A percentile compares a stretch with the other conserved stretches of the same genome.
Evolutionary conservation across 2,113 vertebrate genomes (phyloP).

Genomic region (Periophthalmus modestus): DNA sequence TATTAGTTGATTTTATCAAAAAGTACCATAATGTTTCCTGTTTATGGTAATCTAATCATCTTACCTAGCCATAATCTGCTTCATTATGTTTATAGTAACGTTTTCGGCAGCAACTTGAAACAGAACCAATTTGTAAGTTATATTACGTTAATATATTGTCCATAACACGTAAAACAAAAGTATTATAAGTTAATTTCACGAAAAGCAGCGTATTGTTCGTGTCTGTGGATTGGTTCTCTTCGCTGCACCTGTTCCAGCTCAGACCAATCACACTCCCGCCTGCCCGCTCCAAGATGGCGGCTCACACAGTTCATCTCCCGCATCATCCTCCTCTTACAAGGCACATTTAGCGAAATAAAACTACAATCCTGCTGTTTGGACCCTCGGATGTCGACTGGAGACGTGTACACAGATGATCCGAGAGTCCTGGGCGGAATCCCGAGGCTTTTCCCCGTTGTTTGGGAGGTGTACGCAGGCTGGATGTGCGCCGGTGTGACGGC

Average conservation of each 20-base stretch:
- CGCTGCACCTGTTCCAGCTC: slow-evolving; percentile 54
- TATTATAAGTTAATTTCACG: neutral
- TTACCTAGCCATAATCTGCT: too few species aligned
- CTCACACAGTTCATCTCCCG: slow-evolving; percentile 53
- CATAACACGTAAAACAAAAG: too few species aligned
- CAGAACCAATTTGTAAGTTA: too few species aligned
- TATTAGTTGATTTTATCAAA: neutral
- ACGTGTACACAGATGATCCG: neutral
- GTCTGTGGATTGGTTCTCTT: slow-evolving; percentile 70
- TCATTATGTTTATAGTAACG: too few species aligned
- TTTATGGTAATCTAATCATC: too few species aligned
- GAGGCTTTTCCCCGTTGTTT: slow-evolving; percentile 32
- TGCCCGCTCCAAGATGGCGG: slow-evolving; percentile 86
- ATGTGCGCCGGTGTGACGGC: slow-evolving; percentile 35
- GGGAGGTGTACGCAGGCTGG: slow-evolving; percentile 13
- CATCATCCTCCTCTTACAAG: slow-evolving; percentile 32
- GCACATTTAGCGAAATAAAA: slow-evolving; percentile 25
- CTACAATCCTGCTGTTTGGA: neutral
- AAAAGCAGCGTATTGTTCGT: slow-evolving; percentile 8
- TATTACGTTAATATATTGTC: too few species aligned
- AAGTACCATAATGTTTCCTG: slow-evolving; percentile 2
- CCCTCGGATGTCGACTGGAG: neutral
- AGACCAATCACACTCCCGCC: slow-evolving; percentile 75
- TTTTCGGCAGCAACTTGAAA: neutral
- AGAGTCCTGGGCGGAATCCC: neutral